phyloP scores from a whole-genome alignment of 2,113 vertebrate species.

The Ceuthmochares aereus region DNA sequence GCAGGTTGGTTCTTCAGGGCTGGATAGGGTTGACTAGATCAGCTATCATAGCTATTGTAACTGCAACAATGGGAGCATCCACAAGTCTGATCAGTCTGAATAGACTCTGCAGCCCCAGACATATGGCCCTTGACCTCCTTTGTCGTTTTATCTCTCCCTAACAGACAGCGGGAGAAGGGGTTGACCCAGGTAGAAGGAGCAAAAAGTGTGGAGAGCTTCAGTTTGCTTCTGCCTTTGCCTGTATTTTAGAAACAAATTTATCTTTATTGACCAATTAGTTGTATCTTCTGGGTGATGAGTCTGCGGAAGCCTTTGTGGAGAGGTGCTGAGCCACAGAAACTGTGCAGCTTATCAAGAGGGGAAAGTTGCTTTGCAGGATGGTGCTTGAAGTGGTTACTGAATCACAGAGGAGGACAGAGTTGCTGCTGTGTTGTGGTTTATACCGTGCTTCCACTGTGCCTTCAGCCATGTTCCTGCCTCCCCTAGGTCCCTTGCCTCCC shows the following conservation, averaged over 20 bases:
- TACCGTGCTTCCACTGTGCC: not conserved
- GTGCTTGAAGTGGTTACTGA: constrained; percentile 38
- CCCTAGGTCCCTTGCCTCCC: not conserved
- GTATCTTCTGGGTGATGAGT: not conserved
- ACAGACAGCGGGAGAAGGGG: not conserved
- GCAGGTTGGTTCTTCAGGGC: not conserved
- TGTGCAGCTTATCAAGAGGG: not conserved
- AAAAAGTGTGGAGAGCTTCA: not conserved
- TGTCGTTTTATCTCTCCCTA: not conserved
- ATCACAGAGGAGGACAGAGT: not conserved
- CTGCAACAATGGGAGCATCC: not conserved
- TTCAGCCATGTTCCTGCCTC: not conserved
- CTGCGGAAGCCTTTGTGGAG: not conserved
- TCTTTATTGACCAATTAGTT: constrained; percentile 38
- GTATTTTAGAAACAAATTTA: not conserved
- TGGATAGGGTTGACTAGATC: not conserved
- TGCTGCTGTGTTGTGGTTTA: constrained; percentile 32
- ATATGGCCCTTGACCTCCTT: not conserved
- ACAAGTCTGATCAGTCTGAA: not conserved
- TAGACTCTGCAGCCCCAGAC: not conserved
- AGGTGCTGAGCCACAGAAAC: not conserved
- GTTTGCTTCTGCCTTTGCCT: not conserved
- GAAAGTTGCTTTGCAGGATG: not conserved
- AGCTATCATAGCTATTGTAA: not conserved
- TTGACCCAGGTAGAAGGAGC: not conserved